Base-by-base conservation (phyloP, 2,888 invertebrate species). In the Morpho deidamia region DNA sequence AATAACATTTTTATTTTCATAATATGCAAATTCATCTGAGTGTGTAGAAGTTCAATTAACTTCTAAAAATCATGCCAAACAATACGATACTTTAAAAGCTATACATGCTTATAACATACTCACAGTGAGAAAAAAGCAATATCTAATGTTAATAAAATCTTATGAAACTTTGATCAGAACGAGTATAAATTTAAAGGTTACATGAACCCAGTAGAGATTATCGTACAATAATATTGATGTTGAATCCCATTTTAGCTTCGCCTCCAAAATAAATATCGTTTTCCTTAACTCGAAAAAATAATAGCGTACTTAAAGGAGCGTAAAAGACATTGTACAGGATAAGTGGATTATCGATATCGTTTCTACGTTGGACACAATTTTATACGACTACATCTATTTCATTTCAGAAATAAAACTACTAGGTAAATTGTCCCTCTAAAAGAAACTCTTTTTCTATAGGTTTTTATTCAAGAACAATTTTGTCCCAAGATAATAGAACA, bases 291-390 rank as follows among this genome's bases (percentile, higher is more conserved):
- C 43, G 62, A 72, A 65, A 70, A 70, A 71, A 70, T 70, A 70
- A 70, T 62, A 65, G 65, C 67, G 65, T 51, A 55, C 51, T 72
- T 70, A 68, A 68, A 73, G 63, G 60, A 66, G 65, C 71, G 67
- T 76, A 67, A 76, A 77, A 68, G 60, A 72, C 68, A 67, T 63
- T 70, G 67, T 70, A 71, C 64, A 68, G 65, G 63, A 69, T 70
- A 66, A 63, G 61, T 63, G 74, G 71, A 78, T 80, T 79, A 78
- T 76, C 70, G 70, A 70, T 74, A 76, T 74, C 71, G 69, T 69
- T 65, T 65, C 70, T 69, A 71, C 46, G 54, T 46, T 51, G 52
- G 47, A 59, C 54, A 44, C 56, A 34, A 54, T 54, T 58, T 58
- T 51, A 44, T 44, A 39, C 23, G 48, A 48, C 43, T 49, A 45